Base-by-base conservation (phyloP, 2,888 invertebrate species). In the Parthenolecanium corni region DNA sequence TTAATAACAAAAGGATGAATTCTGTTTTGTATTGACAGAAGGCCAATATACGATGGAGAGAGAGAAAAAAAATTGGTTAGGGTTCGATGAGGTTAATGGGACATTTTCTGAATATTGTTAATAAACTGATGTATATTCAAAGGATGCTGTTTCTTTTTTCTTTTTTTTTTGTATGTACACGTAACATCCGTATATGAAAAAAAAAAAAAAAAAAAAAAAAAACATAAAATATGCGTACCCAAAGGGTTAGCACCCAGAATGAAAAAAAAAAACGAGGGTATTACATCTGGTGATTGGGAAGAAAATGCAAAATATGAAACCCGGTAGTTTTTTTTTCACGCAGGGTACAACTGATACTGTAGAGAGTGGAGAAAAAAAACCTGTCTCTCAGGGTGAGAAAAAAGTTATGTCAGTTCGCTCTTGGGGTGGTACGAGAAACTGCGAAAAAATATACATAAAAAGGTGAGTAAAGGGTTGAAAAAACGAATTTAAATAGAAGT, bases 101-200 rank as follows among this genome's bases (percentile, higher is more conserved):
- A 63, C 63, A 63, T 63, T 63, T 44, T 63, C 54, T 52, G 62
- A 62, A 63, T 63, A 63, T 63, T 53, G 63, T 53, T 63, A 63
- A 63, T 63, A 63, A 63, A 63, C 63, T 63, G 63, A 52, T 63
- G 53, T 62, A 62, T 53, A 63, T 53, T 58, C 58, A 58, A 58
- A 58, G 58, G 58, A 58, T 58, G 58, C 47, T 58, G 58, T 36
- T 58, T 49, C 49, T 58, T 58, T 47, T 58, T 20, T n/a, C 47
- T 58, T 47, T 36, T 58, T 49, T 58, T 58, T 58, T 47, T 58
- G 21, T 57, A 57, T 44, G 46, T 58, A 49, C 58, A 49, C 49
- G 49, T 4, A 58, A 58, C 58, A 58, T 58, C 58, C 58, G 58
- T 58, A 49, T 49, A 49, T 36, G 44, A 42, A 42, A 42, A 56